These are phyloP conservation scores for Grallaria varia DNA, from an alignment of 2,113 vertebrate genomes.

Conservation along the genomic window DNA sequence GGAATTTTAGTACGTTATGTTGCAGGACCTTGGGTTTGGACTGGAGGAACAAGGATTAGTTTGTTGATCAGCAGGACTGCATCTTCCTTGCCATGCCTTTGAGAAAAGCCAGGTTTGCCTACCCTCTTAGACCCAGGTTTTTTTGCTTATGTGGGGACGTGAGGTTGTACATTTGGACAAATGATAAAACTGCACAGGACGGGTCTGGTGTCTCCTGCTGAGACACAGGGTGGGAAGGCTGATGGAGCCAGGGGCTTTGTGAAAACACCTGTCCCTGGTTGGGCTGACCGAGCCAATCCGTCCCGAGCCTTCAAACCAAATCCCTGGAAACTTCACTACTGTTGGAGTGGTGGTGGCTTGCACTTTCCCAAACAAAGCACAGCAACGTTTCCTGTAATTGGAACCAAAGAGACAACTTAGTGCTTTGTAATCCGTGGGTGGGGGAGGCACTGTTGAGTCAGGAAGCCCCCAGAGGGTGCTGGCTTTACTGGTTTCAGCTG, in stretches of 20 bases:
- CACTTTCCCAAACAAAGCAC: constrained; percentile 44
- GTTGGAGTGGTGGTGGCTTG: constrained; percentile 18
- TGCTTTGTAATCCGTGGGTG: constrained; percentile 53
- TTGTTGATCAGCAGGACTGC: background rate
- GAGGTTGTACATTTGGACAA: background rate
- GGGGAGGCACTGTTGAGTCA: constrained; percentile 16
- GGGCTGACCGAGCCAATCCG: background rate
- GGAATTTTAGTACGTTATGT: background rate
- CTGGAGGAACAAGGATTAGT: background rate
- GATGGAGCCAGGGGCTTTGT: background rate
- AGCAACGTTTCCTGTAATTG: constrained; percentile 48
- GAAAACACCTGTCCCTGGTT: background rate
- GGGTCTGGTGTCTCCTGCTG: background rate
- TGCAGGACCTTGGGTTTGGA: background rate
- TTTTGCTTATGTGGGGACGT: background rate
- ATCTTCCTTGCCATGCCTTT: background rate
- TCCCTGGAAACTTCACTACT: background rate
- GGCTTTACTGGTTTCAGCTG: constrained; percentile 67
- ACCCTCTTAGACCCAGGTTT: background rate
- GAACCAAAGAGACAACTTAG: constrained; percentile 50
- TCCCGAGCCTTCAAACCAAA: background rate
- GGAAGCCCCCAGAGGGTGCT: constrained; percentile 43
- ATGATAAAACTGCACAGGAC: rapidly evolving
- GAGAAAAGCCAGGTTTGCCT: background rate
- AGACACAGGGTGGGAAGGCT: background rate